Evolutionary conservation across 2,113 vertebrate genomes (phyloP).

Genomic region (Tylochromis polylepis): DNA sequence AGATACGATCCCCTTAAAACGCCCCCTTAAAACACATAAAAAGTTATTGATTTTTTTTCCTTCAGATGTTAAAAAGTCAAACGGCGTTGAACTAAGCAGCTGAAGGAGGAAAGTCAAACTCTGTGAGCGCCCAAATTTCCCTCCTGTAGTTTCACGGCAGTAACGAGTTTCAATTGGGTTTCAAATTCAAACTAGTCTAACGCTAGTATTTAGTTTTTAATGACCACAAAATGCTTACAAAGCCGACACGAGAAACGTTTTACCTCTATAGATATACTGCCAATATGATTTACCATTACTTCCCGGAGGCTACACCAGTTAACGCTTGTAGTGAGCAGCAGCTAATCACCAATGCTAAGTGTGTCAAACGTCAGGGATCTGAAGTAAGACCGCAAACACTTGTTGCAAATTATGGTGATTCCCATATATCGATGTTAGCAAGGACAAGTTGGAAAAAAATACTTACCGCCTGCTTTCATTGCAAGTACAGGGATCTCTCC

Average conservation of each 20-base stretch:
- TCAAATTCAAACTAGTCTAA: not conserved
- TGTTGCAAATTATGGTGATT: too few relatives aligned
- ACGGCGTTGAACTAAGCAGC: not conserved
- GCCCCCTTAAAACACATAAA: not conserved
- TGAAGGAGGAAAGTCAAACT: not conserved
- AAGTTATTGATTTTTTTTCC: not conserved
- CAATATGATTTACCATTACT: not conserved
- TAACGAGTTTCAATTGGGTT: not conserved
- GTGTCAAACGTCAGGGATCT: not conserved
- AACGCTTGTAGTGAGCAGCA: not conserved
- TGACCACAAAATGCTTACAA: not conserved
- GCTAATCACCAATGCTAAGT: not conserved
- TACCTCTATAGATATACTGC: not conserved
- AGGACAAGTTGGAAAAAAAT: not conserved
- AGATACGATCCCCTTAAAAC: accelerated
- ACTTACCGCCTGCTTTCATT: conserved; percentile 81
- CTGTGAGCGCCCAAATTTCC: conserved; percentile 74
- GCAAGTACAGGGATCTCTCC: conserved; percentile 49
- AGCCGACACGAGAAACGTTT: accelerated
- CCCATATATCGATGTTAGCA: accelerated
- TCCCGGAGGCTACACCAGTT: not conserved
- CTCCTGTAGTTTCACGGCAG: conserved; percentile 47
- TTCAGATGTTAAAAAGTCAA: not conserved
- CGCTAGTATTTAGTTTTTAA: not conserved
- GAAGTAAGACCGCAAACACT: not conserved